Conservation (phyloP, 2,113 vertebrate species). For the Poeciliopsis occidentalis region DNA sequence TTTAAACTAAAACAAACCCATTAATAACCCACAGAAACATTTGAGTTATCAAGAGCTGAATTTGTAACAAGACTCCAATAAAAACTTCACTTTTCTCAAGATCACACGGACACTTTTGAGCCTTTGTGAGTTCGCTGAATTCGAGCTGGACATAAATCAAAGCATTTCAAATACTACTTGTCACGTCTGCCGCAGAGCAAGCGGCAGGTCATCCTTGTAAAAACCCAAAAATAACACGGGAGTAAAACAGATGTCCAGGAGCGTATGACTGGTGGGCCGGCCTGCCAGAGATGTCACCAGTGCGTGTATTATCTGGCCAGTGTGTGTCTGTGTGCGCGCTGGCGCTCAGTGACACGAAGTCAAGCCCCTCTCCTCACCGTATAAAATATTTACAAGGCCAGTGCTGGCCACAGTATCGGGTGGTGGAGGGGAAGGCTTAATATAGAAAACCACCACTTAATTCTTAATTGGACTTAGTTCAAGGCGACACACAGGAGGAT, state of each 20-base stretch:
- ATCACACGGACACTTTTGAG: not conserved
- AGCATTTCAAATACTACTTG: slow-evolving; percentile 41
- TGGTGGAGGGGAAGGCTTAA: slow-evolving; percentile 88
- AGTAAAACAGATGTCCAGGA: slow-evolving; percentile 69
- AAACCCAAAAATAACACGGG: slow-evolving; percentile 63
- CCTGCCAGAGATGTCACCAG: slow-evolving; percentile 73
- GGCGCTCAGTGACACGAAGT: slow-evolving; percentile 68
- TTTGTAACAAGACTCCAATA: not conserved
- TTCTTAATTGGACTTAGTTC: slow-evolving; percentile 78
- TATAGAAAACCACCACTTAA: slow-evolving; percentile 86
- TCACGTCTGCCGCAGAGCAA: slow-evolving; percentile 58
- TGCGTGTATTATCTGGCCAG: slow-evolving; percentile 62
- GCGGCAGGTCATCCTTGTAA: slow-evolving; percentile 67
- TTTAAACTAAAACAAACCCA: not conserved
- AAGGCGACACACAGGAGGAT: slow-evolving; percentile 66
- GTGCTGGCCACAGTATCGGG: slow-evolving; percentile 86
- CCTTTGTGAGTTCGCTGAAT: slow-evolving; percentile 7
- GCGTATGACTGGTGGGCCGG: slow-evolving; percentile 55
- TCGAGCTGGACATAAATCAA: slow-evolving; percentile 41
- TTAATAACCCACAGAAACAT: not conserved
- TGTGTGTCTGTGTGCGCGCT: slow-evolving; percentile 46
- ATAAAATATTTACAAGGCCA: slow-evolving; percentile 87
- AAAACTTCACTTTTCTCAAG: not conserved
- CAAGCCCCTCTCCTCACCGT: slow-evolving; percentile 70
- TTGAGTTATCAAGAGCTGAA: not conserved